Evolutionary conservation across 2,797 vertebrate species (phyloP).

Genomic region (Poecilia wingei): DNA sequence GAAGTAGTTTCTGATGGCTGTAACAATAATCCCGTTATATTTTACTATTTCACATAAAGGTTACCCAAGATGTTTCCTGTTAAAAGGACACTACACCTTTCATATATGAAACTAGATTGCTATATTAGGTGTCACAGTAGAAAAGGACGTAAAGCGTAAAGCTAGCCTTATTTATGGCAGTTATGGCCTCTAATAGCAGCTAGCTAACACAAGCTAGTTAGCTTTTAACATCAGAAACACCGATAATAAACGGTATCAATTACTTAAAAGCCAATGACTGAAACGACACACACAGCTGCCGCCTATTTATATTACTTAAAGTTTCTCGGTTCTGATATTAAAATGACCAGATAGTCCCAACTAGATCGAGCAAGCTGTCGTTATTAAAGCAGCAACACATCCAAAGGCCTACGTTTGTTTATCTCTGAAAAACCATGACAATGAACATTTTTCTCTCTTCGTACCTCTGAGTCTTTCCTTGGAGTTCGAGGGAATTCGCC

Average conservation of each 20-base stretch:
- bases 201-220: constrained; percentile 37
- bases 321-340: background rate
- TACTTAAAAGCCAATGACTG: rapidly evolving
- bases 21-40: background rate
- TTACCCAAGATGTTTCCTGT: background rate
- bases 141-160: background rate
- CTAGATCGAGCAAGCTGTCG: constrained; percentile 34
- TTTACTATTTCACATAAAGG: background rate
- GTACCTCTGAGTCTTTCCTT: constrained; percentile 95
- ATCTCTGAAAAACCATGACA: background rate
- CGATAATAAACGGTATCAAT: background rate
- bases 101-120: background rate
- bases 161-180: constrained; percentile 14
- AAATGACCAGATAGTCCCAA: constrained; percentile 1
- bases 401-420: constrained; percentile 8
- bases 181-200: constrained; percentile 22
- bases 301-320: background rate
- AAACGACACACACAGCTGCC: background rate
- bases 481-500: constrained; percentile 90
- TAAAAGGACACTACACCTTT: background rate
- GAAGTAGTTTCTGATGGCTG: background rate
- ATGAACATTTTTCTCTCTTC: background rate
- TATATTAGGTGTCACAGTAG: background rate
- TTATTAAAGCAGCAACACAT: background rate
- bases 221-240: background rate